These are phyloP conservation scores for Bucorvus abyssinicus DNA, from an alignment of 2,797 vertebrate genomes.

Conservation along the genomic window DNA sequence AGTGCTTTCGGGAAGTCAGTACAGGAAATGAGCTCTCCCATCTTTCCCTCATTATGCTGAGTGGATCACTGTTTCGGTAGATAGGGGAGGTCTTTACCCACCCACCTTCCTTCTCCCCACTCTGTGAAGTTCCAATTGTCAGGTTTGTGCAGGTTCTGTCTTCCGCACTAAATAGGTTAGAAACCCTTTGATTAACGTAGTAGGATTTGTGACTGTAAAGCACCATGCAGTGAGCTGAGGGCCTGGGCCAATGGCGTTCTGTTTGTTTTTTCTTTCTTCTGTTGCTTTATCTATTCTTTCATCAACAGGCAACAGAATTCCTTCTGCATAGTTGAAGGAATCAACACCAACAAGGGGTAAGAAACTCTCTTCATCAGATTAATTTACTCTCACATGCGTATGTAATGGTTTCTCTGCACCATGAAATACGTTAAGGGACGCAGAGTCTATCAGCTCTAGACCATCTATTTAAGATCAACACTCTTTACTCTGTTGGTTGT, in stretches of 20 bases:
- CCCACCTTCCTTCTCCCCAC: neutral
- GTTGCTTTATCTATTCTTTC: neutral
- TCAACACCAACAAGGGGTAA: neutral
- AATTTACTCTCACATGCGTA: neutral
- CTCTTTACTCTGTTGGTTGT: neutral
- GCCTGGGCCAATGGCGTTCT: neutral
- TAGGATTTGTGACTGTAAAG: neutral
- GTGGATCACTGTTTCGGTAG: neutral
- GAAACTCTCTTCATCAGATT: neutral
- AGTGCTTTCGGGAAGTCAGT: neutral
- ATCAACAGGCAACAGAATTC: neutral
- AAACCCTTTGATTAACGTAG: slow-evolving; percentile 14
- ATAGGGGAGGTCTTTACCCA: neutral
- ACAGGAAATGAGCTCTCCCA: neutral
- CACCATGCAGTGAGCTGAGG: neutral
- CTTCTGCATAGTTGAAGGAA: neutral
- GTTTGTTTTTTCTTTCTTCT: neutral
- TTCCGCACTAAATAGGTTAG: neutral
- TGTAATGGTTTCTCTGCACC: neutral
- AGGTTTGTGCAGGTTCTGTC: neutral
- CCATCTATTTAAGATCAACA: neutral
- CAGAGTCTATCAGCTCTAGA: neutral
- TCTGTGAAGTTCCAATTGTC: neutral
- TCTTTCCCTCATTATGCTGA: neutral
- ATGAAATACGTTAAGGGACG: neutral